Evolutionary conservation across 2,888 invertebrate genomes (phyloP).

Genomic region (Lagria hirta): DNA sequence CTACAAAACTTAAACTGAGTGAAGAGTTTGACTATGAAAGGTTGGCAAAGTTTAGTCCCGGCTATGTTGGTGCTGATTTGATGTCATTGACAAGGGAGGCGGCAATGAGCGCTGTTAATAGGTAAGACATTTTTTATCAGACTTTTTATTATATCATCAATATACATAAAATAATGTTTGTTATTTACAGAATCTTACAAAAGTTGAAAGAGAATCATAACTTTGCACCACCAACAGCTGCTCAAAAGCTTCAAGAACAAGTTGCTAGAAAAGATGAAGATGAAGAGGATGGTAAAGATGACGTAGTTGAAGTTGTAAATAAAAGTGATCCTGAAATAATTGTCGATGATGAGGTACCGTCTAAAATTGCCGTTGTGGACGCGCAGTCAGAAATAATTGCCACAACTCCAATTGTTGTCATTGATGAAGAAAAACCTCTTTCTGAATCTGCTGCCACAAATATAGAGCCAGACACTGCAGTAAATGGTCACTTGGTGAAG

Average conservation of each 20-base stretch:
- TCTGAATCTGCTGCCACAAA: constrained; percentile 23
- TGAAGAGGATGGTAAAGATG: constrained; percentile 16
- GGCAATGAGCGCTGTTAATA: constrained; percentile 82
- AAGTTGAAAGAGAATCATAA: constrained; percentile 45
- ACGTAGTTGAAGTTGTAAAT: constrained; percentile 20
- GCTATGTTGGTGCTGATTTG: constrained; percentile 95
- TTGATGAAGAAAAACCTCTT: constrained; percentile 37
- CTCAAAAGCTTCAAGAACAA: constrained; percentile 32
- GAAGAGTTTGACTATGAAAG: constrained; percentile 70
- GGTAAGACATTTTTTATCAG: constrained; percentile 50
- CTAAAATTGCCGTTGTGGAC: constrained; percentile 27
- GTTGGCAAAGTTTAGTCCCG: constrained; percentile 86
- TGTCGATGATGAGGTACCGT: constrained; percentile 39
- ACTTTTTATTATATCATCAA: no score
- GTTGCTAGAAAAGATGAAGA: constrained; percentile 21
- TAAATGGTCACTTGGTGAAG: constrained; percentile 10
- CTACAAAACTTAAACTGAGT: constrained; percentile 68
- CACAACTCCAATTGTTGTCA: constrained; percentile 31
- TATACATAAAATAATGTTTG: no score
- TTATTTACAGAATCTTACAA: constrained; percentile 39
- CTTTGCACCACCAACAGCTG: constrained; percentile 31
- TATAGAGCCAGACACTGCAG: constrained; percentile 4
- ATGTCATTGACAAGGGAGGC: constrained; percentile 84
- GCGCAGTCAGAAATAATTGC: no score
- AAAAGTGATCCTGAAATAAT: constrained; percentile 35